These are phyloP conservation scores for Mormoops blainvillei DNA, from an alignment of 2,113 vertebrate species.

Conservation along the genomic window DNA sequence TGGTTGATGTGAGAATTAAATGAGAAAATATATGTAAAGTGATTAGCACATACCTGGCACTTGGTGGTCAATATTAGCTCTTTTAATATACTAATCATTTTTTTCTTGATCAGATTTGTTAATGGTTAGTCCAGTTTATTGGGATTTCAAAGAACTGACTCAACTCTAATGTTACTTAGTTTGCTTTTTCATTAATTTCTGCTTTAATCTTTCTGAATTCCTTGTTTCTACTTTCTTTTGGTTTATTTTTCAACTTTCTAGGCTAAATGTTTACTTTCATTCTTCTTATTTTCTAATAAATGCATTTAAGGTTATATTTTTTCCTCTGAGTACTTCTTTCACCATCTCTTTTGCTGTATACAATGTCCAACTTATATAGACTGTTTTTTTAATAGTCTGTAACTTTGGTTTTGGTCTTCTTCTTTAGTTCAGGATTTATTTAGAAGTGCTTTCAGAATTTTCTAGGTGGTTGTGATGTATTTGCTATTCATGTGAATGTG, in stretches of 20 bases:
- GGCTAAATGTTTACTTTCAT: background rate
- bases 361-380: background rate
- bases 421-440: background rate
- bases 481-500: background rate
- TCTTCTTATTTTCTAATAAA: background rate
- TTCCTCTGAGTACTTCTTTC: background rate
- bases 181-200: slow-evolving; percentile 17
- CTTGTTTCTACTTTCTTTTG: background rate
- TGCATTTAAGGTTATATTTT: background rate
- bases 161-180: background rate
- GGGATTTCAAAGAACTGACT: background rate
- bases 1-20: background rate
- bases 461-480: background rate
- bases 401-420: slow-evolving; percentile 12
- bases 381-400: background rate
- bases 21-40: background rate
- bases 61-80: background rate
- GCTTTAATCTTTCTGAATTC: slow-evolving; percentile 6
- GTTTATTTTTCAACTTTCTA: background rate
- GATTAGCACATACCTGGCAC: background rate
- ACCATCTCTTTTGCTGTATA: background rate
- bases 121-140: background rate
- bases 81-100: background rate
- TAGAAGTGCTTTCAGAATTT: background rate
- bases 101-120: slow-evolving; percentile 10